Base-by-base conservation (phyloP, 2,888 invertebrate species). In the Camptogramma bilineatum region DNA sequence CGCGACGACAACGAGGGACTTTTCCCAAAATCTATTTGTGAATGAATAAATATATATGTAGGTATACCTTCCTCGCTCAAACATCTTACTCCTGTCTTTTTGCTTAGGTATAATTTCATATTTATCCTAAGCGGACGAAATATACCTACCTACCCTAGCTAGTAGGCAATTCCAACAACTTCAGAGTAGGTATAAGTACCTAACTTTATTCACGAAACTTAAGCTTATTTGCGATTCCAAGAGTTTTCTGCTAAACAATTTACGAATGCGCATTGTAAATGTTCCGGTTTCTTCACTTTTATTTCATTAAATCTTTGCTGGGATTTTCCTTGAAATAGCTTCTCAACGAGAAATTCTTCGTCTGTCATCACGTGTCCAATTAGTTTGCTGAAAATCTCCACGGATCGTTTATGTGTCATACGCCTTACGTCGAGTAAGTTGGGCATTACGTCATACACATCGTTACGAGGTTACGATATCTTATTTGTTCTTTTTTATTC, bases 1-100 rank as follows among this genome's bases (percentile, higher is more conserved):
- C 76, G 74, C 73, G 74, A 79, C 73, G 76, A 73, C 77, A 79
- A 78, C 73, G 74, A 73, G 76, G 62, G 69, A 69, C 64, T 61
- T 71, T 66, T 70, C 68, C 68, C 60, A 63, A 68, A 68, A 56
- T 62, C 60, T 70, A 65, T 69, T 64, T 62, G 55, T 58, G 42
- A 59, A 47, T 47, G 55, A 46, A 66, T 67, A 68, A 68, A 67
- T 61, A 66, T 64, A 46, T 17, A 0, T n/a, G 0, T 16, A 3
- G 7, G 7, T 7, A 28, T 28, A 28, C 17, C 8, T 16, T 8
- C 16, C 16, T 17, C n/a, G 16, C 42, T 10, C 34, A 34, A 1
- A 34, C 13, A 34, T 9, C 13, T 4, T 13, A 39, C 13, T 28
- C 28, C 9, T 31, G 34, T 13, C 13, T 39, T 39, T 3, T 9